Conservation (phyloP, 2,113 vertebrate genomes). For the Tringa solitaria region DNA sequence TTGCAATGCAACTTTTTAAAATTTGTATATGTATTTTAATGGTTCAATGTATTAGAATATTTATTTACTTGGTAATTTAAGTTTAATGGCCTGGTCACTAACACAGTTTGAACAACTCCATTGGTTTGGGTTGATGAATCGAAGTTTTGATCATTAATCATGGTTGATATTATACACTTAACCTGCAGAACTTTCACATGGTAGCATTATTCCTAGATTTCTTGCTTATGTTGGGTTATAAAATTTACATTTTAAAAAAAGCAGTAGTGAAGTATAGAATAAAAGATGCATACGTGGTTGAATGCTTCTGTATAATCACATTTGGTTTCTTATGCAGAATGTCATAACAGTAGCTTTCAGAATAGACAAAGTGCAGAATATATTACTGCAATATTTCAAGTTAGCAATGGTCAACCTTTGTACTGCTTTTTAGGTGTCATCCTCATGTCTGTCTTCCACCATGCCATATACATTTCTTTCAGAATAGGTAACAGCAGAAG, state of each 20-base stretch:
- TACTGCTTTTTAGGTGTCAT: not conserved
- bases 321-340: not conserved
- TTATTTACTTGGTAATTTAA: not conserved
- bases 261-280: not conserved
- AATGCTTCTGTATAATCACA: not conserved
- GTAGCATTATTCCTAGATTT: not conserved
- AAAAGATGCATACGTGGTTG: not conserved
- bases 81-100: not conserved
- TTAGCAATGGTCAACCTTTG: not conserved
- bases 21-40: not conserved
- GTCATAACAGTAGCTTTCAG: not conserved
- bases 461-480: accelerated
- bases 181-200: not conserved
- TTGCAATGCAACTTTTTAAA: not conserved
- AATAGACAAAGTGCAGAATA: not conserved
- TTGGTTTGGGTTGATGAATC: not conserved
- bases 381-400: not conserved
- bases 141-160: not conserved
- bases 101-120: not conserved
- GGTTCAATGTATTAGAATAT: not conserved
- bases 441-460: not conserved
- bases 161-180: not conserved
- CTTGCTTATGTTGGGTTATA: not conserved
- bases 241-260: not conserved
- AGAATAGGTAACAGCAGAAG: not conserved